Base-by-base conservation (phyloP, 2,888 invertebrate genomes). In the Dicyrtoma fusca region DNA sequence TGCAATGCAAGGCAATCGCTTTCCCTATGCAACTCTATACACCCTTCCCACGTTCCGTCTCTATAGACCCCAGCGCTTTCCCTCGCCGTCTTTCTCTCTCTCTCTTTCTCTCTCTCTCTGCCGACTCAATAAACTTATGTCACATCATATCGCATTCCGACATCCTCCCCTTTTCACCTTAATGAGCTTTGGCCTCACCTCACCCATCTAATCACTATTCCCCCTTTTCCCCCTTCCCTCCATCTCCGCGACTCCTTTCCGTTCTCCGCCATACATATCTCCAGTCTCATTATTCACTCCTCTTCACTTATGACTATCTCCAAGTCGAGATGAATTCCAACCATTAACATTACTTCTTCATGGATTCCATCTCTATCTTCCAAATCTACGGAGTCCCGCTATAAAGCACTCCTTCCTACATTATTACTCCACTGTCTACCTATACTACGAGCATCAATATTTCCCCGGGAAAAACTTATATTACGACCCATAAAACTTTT, bases 81-180 rank as follows among this genome's bases (percentile, higher is more conserved):
- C 44, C 25, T 64, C 49, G 25, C 68, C 55, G 19, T 64, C 71
- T 64, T 44, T 59, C 71, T 74, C 65, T 64, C 72, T 42, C 62
- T 61, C 66, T 64, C 45, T 55, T 26, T 49, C 47, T 23, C 47
- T 25, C 47, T 64, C 65, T 51, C 59, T 44, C 55, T 21, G n/a
- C 69, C 55, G 25, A 49, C 47, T 47, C 68, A 69, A 72, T 69
- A 72, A 69, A 72, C 68, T 69, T 72, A 72, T 68, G 68, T 72
- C 68, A 66, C 65, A 66, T 65, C 59, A 61, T 62, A 66, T 72
- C 63, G 19, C 62, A 68, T 72, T 69, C 68, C 68, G 26, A n/a
- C 42, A 63, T 47, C 62, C 68, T 72, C 72, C 68, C 55, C 62
- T 61, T 25, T 72, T 72, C 72, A 72, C 72, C 72, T 72, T 72